phyloP scores from a whole-genome alignment of 2,888 invertebrate genomes.

The Scaptomyza polygonia region DNA sequence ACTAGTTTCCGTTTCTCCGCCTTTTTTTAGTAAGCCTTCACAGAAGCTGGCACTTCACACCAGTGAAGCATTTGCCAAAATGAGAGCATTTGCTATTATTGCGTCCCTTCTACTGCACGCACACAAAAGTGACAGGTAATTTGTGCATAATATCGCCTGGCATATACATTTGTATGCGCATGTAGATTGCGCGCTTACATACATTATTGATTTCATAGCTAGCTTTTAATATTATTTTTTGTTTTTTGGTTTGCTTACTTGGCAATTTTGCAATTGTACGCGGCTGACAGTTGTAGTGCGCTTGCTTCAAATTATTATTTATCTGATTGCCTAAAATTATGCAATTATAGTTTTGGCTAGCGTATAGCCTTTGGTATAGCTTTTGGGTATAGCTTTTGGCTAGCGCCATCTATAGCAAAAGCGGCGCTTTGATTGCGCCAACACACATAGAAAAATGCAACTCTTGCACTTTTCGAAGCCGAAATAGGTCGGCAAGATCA shows the following conservation, averaged over 20 bases:
- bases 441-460: too few species aligned
- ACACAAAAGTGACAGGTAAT: slow-evolving; percentile 75
- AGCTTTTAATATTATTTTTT: neutral
- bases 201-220: too few species aligned
- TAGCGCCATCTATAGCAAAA: too few species aligned
- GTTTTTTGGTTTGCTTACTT: slow-evolving; percentile 30
- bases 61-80: slow-evolving; percentile 9
- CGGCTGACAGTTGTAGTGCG: too few species aligned
- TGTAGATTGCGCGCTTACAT: neutral
- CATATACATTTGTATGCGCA: slow-evolving; percentile 5
- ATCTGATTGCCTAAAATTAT: too few species aligned
- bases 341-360: too few species aligned
- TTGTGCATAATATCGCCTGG: slow-evolving; percentile 64
- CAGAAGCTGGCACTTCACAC: slow-evolving; percentile 32
- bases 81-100: neutral
- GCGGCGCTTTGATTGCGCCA: too few species aligned
- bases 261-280: slow-evolving; percentile 54
- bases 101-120: slow-evolving; percentile 28
- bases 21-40: slow-evolving; percentile 1
- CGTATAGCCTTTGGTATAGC: too few species aligned
- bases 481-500: too few species aligned
- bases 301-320: too few species aligned
- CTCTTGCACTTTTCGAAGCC: too few species aligned
- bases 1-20: slow-evolving; percentile 22
- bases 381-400: too few species aligned